phyloP scores from a whole-genome alignment of 1,140 invertebrate species.

The Penaeus chinensis region DNA sequence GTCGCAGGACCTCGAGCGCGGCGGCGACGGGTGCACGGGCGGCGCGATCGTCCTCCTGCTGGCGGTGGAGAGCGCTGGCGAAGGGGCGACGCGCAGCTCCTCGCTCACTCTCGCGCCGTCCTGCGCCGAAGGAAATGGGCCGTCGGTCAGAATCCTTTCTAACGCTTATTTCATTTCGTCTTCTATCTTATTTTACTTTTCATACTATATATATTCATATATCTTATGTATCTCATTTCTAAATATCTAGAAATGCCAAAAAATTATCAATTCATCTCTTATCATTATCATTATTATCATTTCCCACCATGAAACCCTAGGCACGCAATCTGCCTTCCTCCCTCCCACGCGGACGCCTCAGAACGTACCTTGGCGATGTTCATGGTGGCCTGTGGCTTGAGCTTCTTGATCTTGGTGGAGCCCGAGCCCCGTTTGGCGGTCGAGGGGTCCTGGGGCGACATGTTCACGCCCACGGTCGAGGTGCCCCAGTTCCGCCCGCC shows the following conservation, averaged over 20 bases:
- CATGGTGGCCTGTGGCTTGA: conserved; percentile 59
- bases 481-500: conserved; percentile 62
- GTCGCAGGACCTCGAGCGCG: conserved; percentile 47
- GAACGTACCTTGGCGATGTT: conserved; percentile 40
- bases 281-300: too few relatives aligned
- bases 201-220: too few relatives aligned
- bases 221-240: too few relatives aligned
- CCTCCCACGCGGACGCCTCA: background rate
- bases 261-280: too few relatives aligned
- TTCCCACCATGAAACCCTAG: too few relatives aligned
- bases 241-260: too few relatives aligned
- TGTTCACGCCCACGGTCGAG: conserved; percentile 55
- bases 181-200: background rate
- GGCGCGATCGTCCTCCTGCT: conserved; percentile 43
- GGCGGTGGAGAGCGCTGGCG: conserved; percentile 51
- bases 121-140: background rate
- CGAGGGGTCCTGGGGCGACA: conserved; percentile 61
- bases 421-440: conserved; percentile 44
- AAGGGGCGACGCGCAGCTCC: conserved; percentile 14
- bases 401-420: conserved; percentile 55
- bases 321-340: too few relatives aligned
- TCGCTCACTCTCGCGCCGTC: conserved; percentile 29
- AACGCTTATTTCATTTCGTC: background rate
- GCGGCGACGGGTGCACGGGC: conserved; percentile 45
- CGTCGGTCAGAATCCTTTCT: too few relatives aligned